phyloP scores from a whole-genome alignment of 2,888 invertebrate genomes.

The Netelia fuscicornis region DNA sequence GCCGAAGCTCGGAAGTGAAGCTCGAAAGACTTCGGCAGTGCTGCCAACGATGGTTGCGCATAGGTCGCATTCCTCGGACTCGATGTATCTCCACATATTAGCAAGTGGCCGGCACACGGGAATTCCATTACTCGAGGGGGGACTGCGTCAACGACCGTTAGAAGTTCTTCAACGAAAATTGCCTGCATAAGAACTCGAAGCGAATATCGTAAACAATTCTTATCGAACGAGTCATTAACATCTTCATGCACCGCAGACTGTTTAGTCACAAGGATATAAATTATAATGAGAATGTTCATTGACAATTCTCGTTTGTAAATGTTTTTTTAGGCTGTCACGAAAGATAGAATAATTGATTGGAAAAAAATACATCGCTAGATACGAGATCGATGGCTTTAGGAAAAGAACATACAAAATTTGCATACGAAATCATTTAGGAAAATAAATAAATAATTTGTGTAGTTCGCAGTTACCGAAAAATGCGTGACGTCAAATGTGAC shows the following conservation, averaged over 20 bases:
- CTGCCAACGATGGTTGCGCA: slow-evolving; percentile 15
- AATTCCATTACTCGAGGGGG: slow-evolving; percentile 32
- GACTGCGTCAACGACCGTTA: slow-evolving; percentile 34
- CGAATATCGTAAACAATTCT: background rate
- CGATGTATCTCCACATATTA: slow-evolving; percentile 47
- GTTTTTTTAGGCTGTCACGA: too few species aligned
- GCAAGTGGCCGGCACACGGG: slow-evolving; percentile 31
- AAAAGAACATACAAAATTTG: too few species aligned
- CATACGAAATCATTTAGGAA: too few species aligned
- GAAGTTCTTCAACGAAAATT: slow-evolving; percentile 42
- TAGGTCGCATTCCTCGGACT: slow-evolving; percentile 50
- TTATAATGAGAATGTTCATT: too few species aligned
- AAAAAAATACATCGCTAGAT: too few species aligned
- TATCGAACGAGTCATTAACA: background rate
- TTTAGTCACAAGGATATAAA: too few species aligned
- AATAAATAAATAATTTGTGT: background rate
- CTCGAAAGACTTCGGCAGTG: slow-evolving; percentile 49
- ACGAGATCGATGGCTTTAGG: too few species aligned
- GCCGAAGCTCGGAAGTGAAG: slow-evolving; percentile 42
- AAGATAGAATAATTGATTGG: too few species aligned
- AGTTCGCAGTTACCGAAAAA: background rate
- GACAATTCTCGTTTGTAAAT: too few species aligned
- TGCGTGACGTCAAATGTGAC: background rate
- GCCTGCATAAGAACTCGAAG: background rate
- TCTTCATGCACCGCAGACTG: too few species aligned